Conservation (phyloP, 2,797 vertebrate species). For the Spinus pinus region DNA sequence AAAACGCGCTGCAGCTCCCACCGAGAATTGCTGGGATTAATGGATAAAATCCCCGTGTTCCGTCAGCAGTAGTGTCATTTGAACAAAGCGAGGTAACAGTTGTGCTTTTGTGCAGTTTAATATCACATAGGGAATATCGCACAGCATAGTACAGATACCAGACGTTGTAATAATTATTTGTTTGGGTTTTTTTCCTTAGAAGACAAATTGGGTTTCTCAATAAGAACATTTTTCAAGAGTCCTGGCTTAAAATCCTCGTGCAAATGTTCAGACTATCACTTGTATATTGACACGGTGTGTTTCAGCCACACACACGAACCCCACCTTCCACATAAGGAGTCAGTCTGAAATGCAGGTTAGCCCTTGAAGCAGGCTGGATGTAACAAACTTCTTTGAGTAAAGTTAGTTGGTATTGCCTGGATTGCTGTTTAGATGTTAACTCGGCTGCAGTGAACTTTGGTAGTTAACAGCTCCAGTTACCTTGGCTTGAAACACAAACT, state of each 20-base stretch:
- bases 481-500: neutral
- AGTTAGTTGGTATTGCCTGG: neutral
- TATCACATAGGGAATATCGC: rapidly evolving
- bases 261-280: neutral
- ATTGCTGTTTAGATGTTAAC: neutral
- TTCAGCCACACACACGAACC: neutral
- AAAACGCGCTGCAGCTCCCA: neutral
- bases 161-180: neutral
- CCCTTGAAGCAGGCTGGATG: neutral
- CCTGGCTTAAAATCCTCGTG: neutral
- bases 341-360: rapidly evolving
- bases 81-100: too few relatives aligned
- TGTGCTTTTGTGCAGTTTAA: neutral
- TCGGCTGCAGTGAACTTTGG: neutral
- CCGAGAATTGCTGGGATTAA: neutral
- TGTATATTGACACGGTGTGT: neutral
- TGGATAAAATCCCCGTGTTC: rapidly evolving
- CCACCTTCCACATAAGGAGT: neutral
- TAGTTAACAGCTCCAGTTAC: neutral
- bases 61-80: rapidly evolving
- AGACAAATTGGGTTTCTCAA: neutral
- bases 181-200: neutral
- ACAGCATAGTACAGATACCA: neutral
- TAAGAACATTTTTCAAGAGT: neutral
- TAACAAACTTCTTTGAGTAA: neutral